phyloP scores from a whole-genome alignment of 1,140 invertebrate genomes.

The Agraylea sexmaculata region DNA sequence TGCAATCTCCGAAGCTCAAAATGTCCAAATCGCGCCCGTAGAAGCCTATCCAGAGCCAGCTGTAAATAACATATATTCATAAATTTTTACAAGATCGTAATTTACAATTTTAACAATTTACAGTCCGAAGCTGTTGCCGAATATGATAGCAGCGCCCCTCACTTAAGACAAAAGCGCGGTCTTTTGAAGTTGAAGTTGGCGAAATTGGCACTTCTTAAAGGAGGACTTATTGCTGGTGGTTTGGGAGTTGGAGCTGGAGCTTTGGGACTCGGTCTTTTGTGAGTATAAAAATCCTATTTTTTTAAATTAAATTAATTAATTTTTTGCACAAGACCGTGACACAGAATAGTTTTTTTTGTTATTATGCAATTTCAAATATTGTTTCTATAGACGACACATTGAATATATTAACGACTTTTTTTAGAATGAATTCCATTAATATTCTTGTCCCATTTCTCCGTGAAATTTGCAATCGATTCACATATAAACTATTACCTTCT shows the following conservation, averaged over 20 bases:
- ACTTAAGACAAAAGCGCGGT: constrained; percentile 10
- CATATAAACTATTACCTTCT: no score
- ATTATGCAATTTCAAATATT: no score
- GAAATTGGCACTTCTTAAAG: constrained; percentile 16
- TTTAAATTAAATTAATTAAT: no score
- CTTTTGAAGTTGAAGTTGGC: constrained; percentile 17
- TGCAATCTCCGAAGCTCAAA: constrained; percentile 6
- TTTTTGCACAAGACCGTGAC: no score
- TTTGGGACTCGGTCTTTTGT: background rate
- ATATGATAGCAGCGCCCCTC: background rate
- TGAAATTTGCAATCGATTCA: no score
- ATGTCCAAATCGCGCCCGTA: constrained; percentile 7
- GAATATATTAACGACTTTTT: no score
- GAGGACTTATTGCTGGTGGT: constrained; percentile 6
- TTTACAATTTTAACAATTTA: background rate
- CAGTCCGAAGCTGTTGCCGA: background rate
- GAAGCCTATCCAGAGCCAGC: background rate
- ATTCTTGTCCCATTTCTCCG: no score
- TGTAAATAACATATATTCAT: constrained; percentile 4
- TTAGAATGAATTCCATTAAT: no score
- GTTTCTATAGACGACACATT: no score
- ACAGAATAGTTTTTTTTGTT: no score
- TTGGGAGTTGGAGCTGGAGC: no score
- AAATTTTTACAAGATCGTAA: constrained; percentile 2
- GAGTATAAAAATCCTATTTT: no score